These are phyloP conservation scores for Leptura quadrifasciata DNA, from an alignment of 2,888 invertebrate genomes.

Conservation along the genomic window DNA sequence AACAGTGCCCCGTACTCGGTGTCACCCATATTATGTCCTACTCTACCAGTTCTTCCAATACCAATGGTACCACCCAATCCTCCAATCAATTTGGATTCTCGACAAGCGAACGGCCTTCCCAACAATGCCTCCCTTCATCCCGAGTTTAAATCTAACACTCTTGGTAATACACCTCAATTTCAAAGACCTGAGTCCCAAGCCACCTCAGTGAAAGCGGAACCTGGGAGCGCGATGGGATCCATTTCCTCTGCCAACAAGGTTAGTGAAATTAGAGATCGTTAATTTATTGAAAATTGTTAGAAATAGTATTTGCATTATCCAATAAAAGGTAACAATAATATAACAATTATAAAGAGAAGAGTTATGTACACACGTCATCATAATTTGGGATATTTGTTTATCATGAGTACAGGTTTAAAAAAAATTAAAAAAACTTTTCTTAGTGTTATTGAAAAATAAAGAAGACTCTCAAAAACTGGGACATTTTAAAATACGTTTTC, in stretches of 20 bases:
- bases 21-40: constrained; percentile 79
- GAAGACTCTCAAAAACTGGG: too few species aligned
- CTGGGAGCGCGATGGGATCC: constrained; percentile 74
- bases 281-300: neutral
- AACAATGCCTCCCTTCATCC: constrained; percentile 37
- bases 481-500: too few species aligned
- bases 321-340: neutral
- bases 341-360: neutral
- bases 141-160: constrained; percentile 52
- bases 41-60: constrained; percentile 72
- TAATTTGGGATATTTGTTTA: too few species aligned
- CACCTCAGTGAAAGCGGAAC: constrained; percentile 77
- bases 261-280: constrained; percentile 42
- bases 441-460: too few species aligned
- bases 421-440: too few species aligned
- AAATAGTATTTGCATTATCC: neutral
- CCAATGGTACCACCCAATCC: constrained; percentile 64
- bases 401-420: too few species aligned
- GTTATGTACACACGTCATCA: neutral
- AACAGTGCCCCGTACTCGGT: constrained; percentile 72
- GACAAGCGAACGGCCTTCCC: constrained; percentile 42
- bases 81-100: constrained; percentile 36
- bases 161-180: constrained; percentile 57
- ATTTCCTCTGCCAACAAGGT: constrained; percentile 73
- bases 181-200: constrained; percentile 75